Base-by-base conservation (phyloP, 2,113 vertebrate genomes). In the Engystomops pustulosus region DNA sequence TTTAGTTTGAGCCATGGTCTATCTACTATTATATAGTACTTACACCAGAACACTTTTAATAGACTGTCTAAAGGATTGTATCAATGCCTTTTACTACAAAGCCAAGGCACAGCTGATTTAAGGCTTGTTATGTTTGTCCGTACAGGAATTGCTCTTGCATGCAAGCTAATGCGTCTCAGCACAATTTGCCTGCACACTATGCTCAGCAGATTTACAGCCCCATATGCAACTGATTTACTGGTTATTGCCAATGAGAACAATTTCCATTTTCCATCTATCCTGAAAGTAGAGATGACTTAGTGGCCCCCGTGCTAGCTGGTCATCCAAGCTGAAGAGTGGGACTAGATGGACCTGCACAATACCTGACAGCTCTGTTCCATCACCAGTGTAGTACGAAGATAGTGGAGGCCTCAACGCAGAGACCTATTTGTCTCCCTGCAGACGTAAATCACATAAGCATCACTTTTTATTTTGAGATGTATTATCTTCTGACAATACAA, bases 211-310 rank as follows among this genome's bases (percentile, higher is more conserved):
- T 79, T 70, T 85, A 79, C 62, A 79, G 34, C 27, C 17, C 25
- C n/a, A 20, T 41, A 62, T 27, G 55, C 34, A 44, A 70, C 60
- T 69, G 75, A 79, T 85, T 70, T 70, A 58, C 7, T 30, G 75
- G 62, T 27, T 58, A 30, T 79, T 45, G 45, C 44, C 45, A 53
- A 84, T 30, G 44, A 77, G 60, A 77, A 65, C 32, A 76, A 84
- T 84, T 84, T 84, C 62, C 60, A 23, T 68, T 77, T 45, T 77
- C 82, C 60, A 84, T 68, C 45, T 72, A 84, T 68, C 82, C 53
- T 74, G 72, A 76, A 84, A 77, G 44, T 25, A 53, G 32, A 67
- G 58, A 84, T 84, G 74, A 77, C 82, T 68, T 77, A 67, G 72
- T 49, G 32, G 45, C 45, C 72, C 38, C 60, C 18, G n/a, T 77